Percentiles rank a stretch among this genome's conserved stretches.
Conservation (phyloP, 1,140 invertebrate species). For the Drosophila sucinea region DNA sequence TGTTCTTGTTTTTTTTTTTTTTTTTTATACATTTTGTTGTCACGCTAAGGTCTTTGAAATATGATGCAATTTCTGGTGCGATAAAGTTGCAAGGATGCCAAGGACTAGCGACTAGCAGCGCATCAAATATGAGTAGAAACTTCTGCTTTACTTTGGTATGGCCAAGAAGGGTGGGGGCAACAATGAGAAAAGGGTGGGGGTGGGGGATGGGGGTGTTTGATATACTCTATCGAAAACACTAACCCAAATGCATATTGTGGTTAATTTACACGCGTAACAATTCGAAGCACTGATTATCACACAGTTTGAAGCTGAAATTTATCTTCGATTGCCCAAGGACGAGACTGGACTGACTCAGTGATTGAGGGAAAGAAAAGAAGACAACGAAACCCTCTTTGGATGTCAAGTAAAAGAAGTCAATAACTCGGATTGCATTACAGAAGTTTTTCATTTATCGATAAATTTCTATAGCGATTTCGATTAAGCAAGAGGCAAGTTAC, state of each 20-base stretch:
- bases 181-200: background rate
- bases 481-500: no score
- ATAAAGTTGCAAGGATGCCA: slow-evolving; percentile 74
- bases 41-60: slow-evolving; percentile 66
- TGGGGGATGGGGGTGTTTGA: background rate
- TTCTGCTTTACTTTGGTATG: slow-evolving; percentile 41
- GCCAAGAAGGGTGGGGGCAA: slow-evolving; percentile 29
- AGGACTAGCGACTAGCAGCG: slow-evolving; percentile 45
- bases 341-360: no score
- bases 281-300: background rate
- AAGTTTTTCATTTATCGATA: no score
- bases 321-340: no score
- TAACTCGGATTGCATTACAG: no score
- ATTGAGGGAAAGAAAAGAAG: no score
- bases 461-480: no score
- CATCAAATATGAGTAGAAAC: slow-evolving; percentile 55
- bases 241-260: background rate
- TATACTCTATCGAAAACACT: background rate
- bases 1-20: slow-evolving; percentile 37
- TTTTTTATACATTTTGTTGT: slow-evolving; percentile 58
- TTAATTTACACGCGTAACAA: background rate
- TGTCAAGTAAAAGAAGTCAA: no score
- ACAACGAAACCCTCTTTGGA: no score
- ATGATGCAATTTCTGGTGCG: slow-evolving; percentile 78
- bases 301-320: no score